These are phyloP conservation scores for Oxygymnocypris stewartii DNA, from an alignment of 2,113 vertebrate species.

Conservation along the genomic window DNA sequence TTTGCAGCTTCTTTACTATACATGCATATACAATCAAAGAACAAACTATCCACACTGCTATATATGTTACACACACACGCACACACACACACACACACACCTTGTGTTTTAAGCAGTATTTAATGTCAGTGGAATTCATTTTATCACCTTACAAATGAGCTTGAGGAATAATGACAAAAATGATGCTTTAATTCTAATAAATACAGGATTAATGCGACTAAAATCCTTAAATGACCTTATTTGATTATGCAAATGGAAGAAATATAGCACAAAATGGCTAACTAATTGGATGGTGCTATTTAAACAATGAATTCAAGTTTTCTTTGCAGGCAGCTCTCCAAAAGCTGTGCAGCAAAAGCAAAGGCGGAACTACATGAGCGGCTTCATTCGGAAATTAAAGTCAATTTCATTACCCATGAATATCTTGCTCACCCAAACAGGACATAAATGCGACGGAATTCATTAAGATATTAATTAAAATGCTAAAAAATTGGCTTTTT, in stretches of 20 bases:
- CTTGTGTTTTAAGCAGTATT: neutral
- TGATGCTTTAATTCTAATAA: neutral
- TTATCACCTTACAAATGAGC: neutral
- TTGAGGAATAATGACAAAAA: neutral
- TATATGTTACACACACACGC: neutral
- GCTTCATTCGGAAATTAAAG: slow-evolving; percentile 45
- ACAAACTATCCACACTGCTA: neutral
- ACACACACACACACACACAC: neutral
- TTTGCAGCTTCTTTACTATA: neutral
- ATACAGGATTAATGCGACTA: neutral
- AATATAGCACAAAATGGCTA: slow-evolving; percentile 28
- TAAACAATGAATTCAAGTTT: slow-evolving; percentile 15
- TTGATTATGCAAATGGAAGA: slow-evolving; percentile 47
- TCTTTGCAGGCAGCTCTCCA: slow-evolving; percentile 17
- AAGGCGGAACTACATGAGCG: slow-evolving; percentile 17
- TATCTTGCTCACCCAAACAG: slow-evolving; percentile 55
- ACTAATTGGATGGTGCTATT: slow-evolving; percentile 35
- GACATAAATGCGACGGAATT: slow-evolving; percentile 51
- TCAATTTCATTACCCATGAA: slow-evolving; percentile 54
- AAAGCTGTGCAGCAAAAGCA: neutral
- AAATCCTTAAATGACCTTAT: slow-evolving; percentile 21
- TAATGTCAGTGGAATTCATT: neutral
- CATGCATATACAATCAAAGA: neutral
- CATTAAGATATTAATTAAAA: slow-evolving; percentile 58
- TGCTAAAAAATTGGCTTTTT: slow-evolving; percentile 42